phyloP scores from a whole-genome alignment of 2,888 invertebrate species.

The Schizaphis graminum region DNA sequence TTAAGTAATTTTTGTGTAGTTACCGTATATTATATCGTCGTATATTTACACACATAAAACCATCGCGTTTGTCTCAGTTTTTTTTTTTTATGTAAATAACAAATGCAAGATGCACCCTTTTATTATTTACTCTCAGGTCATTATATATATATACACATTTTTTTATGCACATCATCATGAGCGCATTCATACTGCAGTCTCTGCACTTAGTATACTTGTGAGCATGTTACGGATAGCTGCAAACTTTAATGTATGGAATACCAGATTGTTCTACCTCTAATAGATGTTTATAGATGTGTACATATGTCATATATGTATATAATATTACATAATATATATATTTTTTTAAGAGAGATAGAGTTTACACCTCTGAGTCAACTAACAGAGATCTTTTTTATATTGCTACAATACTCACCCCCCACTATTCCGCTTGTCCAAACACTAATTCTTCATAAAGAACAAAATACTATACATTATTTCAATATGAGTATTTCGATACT shows the following conservation, averaged over 20 bases:
- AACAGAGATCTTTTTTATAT: not conserved
- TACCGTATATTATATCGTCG: not conserved
- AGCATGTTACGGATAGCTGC: not conserved
- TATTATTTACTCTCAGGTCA: not conserved
- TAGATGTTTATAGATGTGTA: not conserved
- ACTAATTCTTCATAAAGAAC: not conserved
- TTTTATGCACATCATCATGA: not conserved
- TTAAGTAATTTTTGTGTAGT: not conserved
- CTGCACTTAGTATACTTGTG: not conserved
- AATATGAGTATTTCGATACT: not conserved
- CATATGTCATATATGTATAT: not conserved
- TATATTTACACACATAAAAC: not conserved
- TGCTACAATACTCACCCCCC: not conserved
- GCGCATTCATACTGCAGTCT: constrained; percentile 26
- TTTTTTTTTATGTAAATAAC: not conserved
- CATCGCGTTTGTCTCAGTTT: not conserved
- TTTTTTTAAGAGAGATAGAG: not conserved
- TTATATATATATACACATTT: not conserved
- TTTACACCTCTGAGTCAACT: not conserved
- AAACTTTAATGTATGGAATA: not conserved
- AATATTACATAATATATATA: not conserved
- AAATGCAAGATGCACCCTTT: not conserved
- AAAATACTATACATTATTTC: not conserved
- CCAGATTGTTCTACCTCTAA: not conserved
- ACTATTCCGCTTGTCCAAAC: not conserved